phyloP scores from a whole-genome alignment of 2,113 vertebrate species.

The Ceyx margarethae region DNA sequence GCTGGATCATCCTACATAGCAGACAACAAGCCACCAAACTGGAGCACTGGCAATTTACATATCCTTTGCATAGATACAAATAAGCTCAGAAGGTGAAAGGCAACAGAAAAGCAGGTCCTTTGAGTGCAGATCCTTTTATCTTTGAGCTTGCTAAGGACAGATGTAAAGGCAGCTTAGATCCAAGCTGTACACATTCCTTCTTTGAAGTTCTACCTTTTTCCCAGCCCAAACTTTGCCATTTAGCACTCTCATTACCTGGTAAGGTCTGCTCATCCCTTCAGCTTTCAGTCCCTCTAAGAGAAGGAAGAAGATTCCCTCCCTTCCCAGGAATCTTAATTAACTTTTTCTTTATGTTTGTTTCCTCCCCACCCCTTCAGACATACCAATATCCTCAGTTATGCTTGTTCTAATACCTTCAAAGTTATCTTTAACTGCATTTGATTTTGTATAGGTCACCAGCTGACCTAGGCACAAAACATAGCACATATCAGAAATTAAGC shows the following conservation, averaged over 20 bases:
- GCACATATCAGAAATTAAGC: too few species aligned
- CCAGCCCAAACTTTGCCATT: slow-evolving; percentile 18
- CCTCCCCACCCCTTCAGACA: too few species aligned
- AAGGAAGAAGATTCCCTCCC: slow-evolving; percentile 22
- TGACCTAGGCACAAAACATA: too few species aligned
- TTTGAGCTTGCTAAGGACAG: slow-evolving; percentile 22
- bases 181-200: slow-evolving; percentile 41
- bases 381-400: too few species aligned
- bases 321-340: slow-evolving; percentile 56
- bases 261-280: slow-evolving; percentile 42
- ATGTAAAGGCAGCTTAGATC: slow-evolving; percentile 1
- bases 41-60: background rate
- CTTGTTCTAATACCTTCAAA: too few species aligned
- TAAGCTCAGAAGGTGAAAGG: slow-evolving; percentile 52
- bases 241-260: slow-evolving; percentile 8
- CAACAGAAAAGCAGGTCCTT: slow-evolving; percentile 25
- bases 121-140: slow-evolving; percentile 58
- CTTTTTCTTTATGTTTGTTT: background rate
- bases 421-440: too few species aligned
- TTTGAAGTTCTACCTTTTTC: slow-evolving; percentile 49
- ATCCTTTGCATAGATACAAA: slow-evolving; percentile 37
- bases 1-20: background rate
- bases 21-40: background rate
- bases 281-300: background rate
- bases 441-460: too few species aligned